Conservation (phyloP, 2,113 vertebrate genomes). For the Urocitellus parryii region DNA sequence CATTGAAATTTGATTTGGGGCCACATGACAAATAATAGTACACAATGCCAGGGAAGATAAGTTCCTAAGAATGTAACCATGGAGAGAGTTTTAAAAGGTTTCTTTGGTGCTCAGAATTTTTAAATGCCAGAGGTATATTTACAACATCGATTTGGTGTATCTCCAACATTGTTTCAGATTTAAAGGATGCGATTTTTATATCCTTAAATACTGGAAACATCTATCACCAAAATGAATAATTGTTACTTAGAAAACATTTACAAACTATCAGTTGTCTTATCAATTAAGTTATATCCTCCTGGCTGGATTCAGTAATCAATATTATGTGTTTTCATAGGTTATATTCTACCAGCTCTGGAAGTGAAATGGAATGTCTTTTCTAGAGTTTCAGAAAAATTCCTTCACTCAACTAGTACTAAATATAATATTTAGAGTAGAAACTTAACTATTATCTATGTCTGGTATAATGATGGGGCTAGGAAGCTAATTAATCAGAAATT, state of each 20-base stretch:
- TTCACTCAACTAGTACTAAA: not conserved
- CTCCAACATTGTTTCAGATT: not conserved
- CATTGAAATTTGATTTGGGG: constrained; percentile 28
- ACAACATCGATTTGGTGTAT: not conserved
- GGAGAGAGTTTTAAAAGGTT: not conserved
- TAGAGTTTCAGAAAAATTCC: not conserved
- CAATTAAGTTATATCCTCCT: not conserved
- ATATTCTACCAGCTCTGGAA: not conserved
- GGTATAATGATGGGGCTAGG: not conserved
- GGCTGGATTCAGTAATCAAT: not conserved
- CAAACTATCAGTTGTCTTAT: not conserved
- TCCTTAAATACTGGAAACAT: not conserved
- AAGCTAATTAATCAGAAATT: not conserved
- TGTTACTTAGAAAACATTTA: not conserved
- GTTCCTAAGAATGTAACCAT: not conserved
- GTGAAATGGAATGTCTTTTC: not conserved
- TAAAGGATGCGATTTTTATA: not conserved
- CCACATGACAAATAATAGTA: not conserved
- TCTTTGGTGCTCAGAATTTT: not conserved
- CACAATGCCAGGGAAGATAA: not conserved
- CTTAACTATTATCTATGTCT: not conserved
- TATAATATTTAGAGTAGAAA: not conserved
- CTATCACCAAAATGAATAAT: not conserved
- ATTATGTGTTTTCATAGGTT: not conserved
- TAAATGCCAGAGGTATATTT: not conserved